phyloP scores from a whole-genome alignment of 2,888 invertebrate genomes.

The Cerastis rubricosa region DNA sequence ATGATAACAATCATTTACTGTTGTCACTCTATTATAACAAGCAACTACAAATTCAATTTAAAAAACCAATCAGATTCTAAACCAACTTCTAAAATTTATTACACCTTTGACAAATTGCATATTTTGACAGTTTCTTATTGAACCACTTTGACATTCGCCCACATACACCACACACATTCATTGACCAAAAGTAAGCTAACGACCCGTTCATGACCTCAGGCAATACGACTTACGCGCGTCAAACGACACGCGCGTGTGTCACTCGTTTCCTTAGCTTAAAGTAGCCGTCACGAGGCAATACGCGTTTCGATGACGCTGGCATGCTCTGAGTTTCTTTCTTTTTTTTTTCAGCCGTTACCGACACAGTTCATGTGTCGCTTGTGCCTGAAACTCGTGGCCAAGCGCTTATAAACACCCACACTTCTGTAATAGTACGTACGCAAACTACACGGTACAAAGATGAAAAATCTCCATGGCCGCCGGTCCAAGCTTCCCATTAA shows the following conservation, averaged over 20 bases:
- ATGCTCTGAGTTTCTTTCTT: not conserved
- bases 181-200: conserved; percentile 1
- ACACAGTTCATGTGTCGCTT: too few relatives aligned
- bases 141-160: conserved; percentile 59
- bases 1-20: conserved; percentile 30
- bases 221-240: not conserved
- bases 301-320: not conserved
- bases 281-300: not conserved
- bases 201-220: not conserved
- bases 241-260: not conserved
- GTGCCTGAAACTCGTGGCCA: not conserved
- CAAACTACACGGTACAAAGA: conserved; percentile 33
- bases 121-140: conserved; percentile 60
- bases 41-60: conserved; percentile 53
- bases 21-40: conserved; percentile 28
- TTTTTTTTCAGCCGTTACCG: not conserved
- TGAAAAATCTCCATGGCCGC: conserved; percentile 74
- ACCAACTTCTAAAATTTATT: conserved; percentile 50
- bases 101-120: conserved; percentile 51
- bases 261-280: not conserved
- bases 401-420: conserved; percentile 9
- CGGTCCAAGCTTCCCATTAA: conserved; percentile 75
- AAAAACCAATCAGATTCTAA: conserved; percentile 56
- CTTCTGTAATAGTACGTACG: not conserved
- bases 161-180: conserved; percentile 37